These are phyloP conservation scores for Yoshiicerus persimilis DNA, from an alignment of 1,140 invertebrate species.

Conservation along the genomic window DNA sequence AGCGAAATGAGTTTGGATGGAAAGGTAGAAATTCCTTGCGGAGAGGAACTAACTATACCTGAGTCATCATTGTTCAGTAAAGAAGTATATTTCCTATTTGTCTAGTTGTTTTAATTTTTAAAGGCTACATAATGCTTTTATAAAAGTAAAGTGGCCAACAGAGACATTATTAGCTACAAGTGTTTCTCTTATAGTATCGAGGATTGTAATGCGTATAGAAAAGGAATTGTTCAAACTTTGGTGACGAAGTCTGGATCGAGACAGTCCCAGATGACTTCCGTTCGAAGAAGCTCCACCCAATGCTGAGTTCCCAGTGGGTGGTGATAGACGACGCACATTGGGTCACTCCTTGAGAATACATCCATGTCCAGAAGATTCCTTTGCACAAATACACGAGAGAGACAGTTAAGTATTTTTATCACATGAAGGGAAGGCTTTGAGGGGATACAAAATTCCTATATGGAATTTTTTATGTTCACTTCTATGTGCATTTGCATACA, in stretches of 20 bases:
- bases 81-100: too few relatives aligned
- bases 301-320: conserved; percentile 55
- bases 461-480: neutral
- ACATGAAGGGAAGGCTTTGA: neutral
- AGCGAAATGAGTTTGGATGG: too few relatives aligned
- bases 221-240: neutral
- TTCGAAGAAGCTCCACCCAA: conserved; percentile 62
- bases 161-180: neutral
- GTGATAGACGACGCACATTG: conserved; percentile 63
- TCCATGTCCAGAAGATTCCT: conserved; percentile 63
- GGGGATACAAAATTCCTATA: neutral
- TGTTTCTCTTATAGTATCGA: neutral
- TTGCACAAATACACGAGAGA: conserved; percentile 53
- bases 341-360: conserved; percentile 65
- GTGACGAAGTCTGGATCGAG: conserved; percentile 53
- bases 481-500: neutral
- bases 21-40: too few relatives aligned
- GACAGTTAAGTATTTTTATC: neutral
- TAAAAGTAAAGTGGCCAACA: too few relatives aligned
- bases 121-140: too few relatives aligned
- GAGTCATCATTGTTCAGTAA: too few relatives aligned
- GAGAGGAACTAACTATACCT: too few relatives aligned
- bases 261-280: conserved; percentile 62
- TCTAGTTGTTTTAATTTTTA: too few relatives aligned
- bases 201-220: neutral